These are phyloP conservation scores for Myripristis murdjan DNA, from an alignment of 2,797 vertebrate species.

Conservation along the genomic window DNA sequence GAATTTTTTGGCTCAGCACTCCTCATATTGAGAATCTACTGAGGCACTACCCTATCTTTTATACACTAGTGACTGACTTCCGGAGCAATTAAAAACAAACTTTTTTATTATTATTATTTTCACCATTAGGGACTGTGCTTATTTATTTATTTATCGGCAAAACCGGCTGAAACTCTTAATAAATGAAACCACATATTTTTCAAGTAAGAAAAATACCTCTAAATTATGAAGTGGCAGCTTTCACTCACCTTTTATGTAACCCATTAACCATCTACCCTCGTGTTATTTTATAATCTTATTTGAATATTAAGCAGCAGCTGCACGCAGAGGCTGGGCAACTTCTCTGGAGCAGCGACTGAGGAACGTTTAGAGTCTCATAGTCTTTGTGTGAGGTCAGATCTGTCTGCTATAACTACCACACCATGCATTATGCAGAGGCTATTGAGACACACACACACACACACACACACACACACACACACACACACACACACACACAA, in stretches of 20 bases:
- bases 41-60: too few relatives aligned
- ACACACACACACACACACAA: neutral
- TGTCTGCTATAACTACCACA: constrained; percentile 44
- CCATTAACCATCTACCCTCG: too few relatives aligned
- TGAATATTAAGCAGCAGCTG: neutral
- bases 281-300: too few relatives aligned
- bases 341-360: neutral
- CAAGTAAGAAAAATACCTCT: neutral
- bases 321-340: constrained; percentile 1
- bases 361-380: constrained; percentile 29
- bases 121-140: too few relatives aligned
- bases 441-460: constrained; percentile 11
- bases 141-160: too few relatives aligned
- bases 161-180: too few relatives aligned
- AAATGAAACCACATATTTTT: neutral
- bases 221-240: constrained; percentile 1
- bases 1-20: too few relatives aligned
- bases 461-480: constrained; percentile 19
- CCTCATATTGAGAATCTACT: too few relatives aligned
- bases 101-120: too few relatives aligned
- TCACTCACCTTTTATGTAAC: neutral
- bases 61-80: too few relatives aligned
- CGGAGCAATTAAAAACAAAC: neutral
- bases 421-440: constrained; percentile 40
- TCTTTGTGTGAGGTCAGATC: constrained; percentile 47